Conservation (phyloP, 1,140 invertebrate species). For the Xylocopa sonorina region DNA sequence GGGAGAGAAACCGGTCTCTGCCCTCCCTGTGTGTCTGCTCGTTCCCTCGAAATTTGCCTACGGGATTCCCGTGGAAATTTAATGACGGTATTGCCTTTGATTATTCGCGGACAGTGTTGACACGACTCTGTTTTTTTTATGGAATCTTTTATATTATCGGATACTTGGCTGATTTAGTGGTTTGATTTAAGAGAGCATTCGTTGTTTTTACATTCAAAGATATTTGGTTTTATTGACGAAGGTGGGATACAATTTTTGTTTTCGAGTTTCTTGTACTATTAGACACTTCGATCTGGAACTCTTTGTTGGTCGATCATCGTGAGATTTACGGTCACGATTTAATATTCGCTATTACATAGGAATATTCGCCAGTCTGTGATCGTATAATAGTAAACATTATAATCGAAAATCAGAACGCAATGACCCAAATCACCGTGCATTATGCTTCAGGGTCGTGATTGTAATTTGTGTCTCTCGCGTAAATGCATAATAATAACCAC, state of each 20-base stretch:
- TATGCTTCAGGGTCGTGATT: constrained; percentile 74
- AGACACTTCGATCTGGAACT: background rate
- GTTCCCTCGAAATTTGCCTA: background rate
- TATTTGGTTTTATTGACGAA: too few species aligned
- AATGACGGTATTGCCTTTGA: too few species aligned
- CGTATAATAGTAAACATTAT: constrained; percentile 69
- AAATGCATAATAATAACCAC: constrained; percentile 78
- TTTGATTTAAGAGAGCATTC: too few species aligned
- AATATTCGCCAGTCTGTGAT: constrained; percentile 31
- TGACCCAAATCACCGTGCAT: constrained; percentile 75
- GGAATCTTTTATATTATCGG: too few species aligned
- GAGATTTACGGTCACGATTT: background rate
- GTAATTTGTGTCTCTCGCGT: constrained; percentile 76
- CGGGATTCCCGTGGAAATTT: background rate
- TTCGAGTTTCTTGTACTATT: too few species aligned
- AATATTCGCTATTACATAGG: constrained; percentile 17
- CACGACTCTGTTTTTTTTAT: too few species aligned
- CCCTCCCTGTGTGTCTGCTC: too few species aligned
- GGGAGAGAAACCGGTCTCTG: background rate
- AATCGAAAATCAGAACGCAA: constrained; percentile 71
- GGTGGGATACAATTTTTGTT: background rate
- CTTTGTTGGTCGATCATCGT: background rate
- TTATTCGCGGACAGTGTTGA: background rate
- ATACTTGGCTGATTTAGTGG: too few species aligned
- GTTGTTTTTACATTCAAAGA: too few species aligned